Base-by-base conservation (phyloP, 2,113 vertebrate species). In the Xyliphius kryptos region DNA sequence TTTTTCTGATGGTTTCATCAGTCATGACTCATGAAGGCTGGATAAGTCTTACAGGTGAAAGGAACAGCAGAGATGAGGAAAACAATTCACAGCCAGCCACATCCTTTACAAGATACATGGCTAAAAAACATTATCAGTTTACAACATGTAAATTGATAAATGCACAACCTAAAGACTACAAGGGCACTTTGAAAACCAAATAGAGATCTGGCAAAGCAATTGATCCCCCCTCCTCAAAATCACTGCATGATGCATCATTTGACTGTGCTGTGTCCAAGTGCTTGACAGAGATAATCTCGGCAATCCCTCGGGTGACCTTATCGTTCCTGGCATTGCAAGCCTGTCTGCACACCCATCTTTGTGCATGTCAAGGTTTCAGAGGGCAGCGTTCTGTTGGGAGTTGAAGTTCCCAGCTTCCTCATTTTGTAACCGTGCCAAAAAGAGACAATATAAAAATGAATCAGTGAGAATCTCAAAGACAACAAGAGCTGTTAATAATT, bases 141-240 rank as follows among this genome's bases (percentile, higher is more conserved):
- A 90, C 90, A 90, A 87, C 89, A 91, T 92, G 91, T 91, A 91
- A 92, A 91, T 91, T 92, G 90, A 92, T 92, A 91, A 91, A 91
- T 92, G 90, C 87, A 86, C 77, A 81, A 88, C 83, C 85, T 87
- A 85, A 88, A 88, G 85, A 88, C 89, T 90, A 89, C 91, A 93
- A 92, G 91, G 91, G 91, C 91, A 92, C 91, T 92, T 91, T 93
- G 90, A 92, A 91, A 92, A 93, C 89, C 91, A 92, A 93, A 92
- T 90, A 93, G 88, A 85, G 85, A 88, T 87, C 87, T 88, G 87
- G 86, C 86, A 83, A 87, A 90, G 89, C 89, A 93, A 93, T 92
- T 87, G 91, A 92, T 92, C 92, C 88, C 68, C 56, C 82, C 81
- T 85, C 88, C 87, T 72, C 87, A 91, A 91, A 90, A 90, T 91